Conservation (phyloP, 2,888 invertebrate species). For the Lasioglossum villosulum region DNA sequence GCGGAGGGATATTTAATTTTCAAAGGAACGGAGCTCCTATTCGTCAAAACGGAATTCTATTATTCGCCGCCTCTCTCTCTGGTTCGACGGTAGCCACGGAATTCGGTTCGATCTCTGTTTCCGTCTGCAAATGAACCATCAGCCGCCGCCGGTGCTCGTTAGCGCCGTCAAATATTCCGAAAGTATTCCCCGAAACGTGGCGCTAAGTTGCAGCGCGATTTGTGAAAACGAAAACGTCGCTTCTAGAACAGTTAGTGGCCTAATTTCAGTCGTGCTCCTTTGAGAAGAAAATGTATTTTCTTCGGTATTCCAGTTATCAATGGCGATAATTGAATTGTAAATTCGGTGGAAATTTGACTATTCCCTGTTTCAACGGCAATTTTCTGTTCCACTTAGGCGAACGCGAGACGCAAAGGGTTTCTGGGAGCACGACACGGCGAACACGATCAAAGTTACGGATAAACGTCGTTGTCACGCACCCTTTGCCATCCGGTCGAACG, state of each 20-base stretch:
- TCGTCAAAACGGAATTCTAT: constrained; percentile 9
- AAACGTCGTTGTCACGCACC: constrained; percentile 70
- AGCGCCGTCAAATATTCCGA: constrained; percentile 44
- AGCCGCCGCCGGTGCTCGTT: constrained; percentile 42
- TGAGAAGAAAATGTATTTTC: not conserved
- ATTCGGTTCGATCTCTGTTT: constrained; percentile 9
- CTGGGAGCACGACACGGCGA: not conserved
- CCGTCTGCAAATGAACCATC: constrained; percentile 43
- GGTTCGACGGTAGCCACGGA: not conserved
- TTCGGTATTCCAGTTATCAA: not conserved
- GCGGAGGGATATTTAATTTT: not conserved
- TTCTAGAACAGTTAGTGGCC: not conserved
- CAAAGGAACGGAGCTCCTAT: not conserved
- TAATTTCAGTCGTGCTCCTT: not conserved
- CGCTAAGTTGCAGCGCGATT: constrained; percentile 42
- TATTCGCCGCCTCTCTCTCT: not conserved
- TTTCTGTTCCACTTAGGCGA: not conserved
- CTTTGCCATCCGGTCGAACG: constrained; percentile 20
- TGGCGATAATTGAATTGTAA: not conserved
- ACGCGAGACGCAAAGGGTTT: not conserved
- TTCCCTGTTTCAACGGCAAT: not conserved
- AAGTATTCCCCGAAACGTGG: constrained; percentile 53
- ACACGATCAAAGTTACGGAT: constrained; percentile 49
- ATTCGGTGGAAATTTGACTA: not conserved
- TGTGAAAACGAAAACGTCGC: constrained; percentile 25